Conservation (phyloP, 2,113 vertebrate genomes). For the Manacus vitellinus region DNA sequence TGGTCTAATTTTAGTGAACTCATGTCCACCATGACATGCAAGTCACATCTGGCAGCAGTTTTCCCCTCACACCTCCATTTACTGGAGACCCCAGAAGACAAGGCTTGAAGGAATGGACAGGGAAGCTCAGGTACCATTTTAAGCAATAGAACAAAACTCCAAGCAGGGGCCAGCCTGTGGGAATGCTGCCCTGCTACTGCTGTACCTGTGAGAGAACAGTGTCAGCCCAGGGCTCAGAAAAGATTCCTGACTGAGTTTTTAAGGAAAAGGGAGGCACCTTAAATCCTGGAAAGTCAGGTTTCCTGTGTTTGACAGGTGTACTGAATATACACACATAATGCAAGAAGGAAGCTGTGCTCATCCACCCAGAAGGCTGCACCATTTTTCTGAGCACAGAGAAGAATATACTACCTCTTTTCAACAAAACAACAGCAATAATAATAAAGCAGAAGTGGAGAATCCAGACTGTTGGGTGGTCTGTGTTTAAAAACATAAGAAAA, state of each 20-base stretch:
- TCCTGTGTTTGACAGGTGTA: conserved; percentile 30
- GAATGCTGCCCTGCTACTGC: neutral
- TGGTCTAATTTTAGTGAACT: neutral
- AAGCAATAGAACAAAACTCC: neutral
- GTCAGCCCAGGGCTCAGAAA: neutral
- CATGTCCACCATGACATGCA: neutral
- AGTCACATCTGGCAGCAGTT: conserved; percentile 6
- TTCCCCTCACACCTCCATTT: neutral
- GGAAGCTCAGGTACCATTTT: conserved; percentile 33
- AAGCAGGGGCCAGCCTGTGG: neutral
- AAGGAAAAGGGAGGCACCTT: conserved; percentile 14
- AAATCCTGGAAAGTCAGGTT: neutral
- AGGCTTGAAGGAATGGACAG: conserved; percentile 5
- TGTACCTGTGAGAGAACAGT: neutral
- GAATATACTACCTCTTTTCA: neutral
- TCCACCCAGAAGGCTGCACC: neutral
- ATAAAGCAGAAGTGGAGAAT: conserved; percentile 21
- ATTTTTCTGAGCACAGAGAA: neutral
- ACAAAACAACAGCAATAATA: neutral
- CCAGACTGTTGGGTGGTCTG: conserved; percentile 21
- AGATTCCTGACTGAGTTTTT: neutral
- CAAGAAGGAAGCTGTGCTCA: conserved; percentile 32
- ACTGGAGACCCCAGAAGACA: neutral
- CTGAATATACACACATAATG: neutral
- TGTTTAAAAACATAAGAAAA: neutral